Evolutionary conservation across 2,113 vertebrate species (phyloP), one percentile per base, ranked within the genome.

Genomic region (Xyliphius kryptos): DNA sequence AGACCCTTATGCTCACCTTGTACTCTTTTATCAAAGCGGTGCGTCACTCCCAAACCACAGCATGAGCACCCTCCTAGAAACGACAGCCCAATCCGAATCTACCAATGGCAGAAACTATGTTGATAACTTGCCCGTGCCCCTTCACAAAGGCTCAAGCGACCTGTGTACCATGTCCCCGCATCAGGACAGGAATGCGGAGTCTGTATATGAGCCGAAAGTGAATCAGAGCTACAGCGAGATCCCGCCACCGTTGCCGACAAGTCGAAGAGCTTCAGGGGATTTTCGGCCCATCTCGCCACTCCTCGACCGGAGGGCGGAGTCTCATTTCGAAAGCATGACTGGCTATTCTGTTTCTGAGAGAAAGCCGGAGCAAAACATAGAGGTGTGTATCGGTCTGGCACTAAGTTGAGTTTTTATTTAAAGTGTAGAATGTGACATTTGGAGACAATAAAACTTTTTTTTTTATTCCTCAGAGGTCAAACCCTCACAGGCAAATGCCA

Each of bases 31-130:
- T n/a, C 66, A 68, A 74, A 92, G 91, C 67, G 76, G 82, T 12
- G 83, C 78, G 37, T 86, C 90, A 0, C 73, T 92, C 41, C 77
- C 90, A 63, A 91, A 88, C 77, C 90, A 89, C 78, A 94, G 92
- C 47, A 82, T 90, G 58, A 88, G 88, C 70, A 90, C 93, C 75
- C 87, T 95, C 57, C 74, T 94, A 69, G 90, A 90, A 21, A 77
- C 13, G n/a, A 76, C 77, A 0, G 74, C 83, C 68, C 82, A 79
- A 37, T 74, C 79, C 9, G 88, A 79, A 53, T 21, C 80, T 80
- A 53, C 59, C 73, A 80, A 77, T 7, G 36, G 16, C 57, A 79
- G 69, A 61, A 80, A 37, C 67, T 78, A 82, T 20, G 70, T 17
- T 0, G 70, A 86, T 58, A 69, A 83, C 8, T 77, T 72, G 11